Conservation (phyloP, 2,797 vertebrate genomes). For the Vipera latastei region DNA sequence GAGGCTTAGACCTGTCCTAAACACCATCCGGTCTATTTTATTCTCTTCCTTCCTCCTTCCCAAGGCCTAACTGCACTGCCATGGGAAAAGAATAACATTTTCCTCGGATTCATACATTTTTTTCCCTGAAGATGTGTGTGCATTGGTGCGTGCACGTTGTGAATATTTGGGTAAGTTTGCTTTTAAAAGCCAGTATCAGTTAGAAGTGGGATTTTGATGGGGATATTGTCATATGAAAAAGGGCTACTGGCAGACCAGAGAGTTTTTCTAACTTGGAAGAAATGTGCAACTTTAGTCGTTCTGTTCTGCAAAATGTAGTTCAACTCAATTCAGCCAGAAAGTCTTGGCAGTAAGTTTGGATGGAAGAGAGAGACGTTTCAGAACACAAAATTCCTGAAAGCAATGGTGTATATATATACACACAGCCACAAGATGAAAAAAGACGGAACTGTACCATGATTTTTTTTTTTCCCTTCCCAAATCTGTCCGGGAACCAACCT, state of each 20-base stretch:
- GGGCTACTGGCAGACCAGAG: not conserved
- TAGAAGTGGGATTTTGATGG: not conserved
- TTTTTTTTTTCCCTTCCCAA: too few species aligned
- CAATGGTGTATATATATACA: not conserved
- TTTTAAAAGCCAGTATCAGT: slow-evolving; percentile 31
- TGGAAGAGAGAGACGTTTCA: not conserved
- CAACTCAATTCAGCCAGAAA: not conserved
- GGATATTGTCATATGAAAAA: not conserved
- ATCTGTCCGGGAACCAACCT: not conserved
- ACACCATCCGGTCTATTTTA: not conserved
- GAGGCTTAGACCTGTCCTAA: not conserved
- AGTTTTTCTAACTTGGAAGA: not conserved
- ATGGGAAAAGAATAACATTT: slow-evolving; percentile 17
- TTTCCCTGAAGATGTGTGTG: not conserved
- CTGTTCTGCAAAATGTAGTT: not conserved
- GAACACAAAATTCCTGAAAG: not conserved
- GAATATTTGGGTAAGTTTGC: slow-evolving; percentile 23
- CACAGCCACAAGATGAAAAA: not conserved
- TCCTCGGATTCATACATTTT: not conserved
- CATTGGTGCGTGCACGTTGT: not conserved
- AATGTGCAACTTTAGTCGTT: not conserved
- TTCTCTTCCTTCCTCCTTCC: not conserved
- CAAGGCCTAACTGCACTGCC: not conserved
- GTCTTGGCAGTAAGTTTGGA: not conserved
- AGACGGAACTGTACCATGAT: too few species aligned